A percentile compares a stretch with the other conserved stretches of the same genome.
These are phyloP conservation scores for Tribolium castaneum DNA, from an alignment of 1,140 invertebrate genomes.

Conservation along the genomic window DNA sequence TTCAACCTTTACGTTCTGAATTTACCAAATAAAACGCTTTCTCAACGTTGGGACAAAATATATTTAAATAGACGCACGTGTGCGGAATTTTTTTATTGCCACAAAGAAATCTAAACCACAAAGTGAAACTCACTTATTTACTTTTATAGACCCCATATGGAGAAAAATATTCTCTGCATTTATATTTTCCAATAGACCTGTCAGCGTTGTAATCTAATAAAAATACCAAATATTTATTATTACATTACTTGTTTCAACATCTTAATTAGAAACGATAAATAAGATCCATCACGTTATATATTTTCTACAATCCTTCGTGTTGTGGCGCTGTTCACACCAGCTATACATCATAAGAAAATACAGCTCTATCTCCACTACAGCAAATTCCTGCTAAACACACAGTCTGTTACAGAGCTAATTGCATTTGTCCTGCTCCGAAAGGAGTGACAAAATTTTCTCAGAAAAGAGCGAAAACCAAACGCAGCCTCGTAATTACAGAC, in stretches of 20 bases:
- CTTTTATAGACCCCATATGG: background rate
- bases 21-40: conserved; percentile 10
- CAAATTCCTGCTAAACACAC: background rate
- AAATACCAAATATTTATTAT: background rate
- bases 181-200: background rate
- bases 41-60: conserved; percentile 8
- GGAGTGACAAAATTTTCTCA: no score
- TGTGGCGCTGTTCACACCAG: background rate
- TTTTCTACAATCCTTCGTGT: conserved; percentile 2
- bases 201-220: background rate
- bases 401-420: background rate
- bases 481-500: no score
- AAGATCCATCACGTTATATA: conserved; percentile 7
- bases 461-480: no score
- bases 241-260: no score
- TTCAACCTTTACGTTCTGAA: conserved; percentile 14
- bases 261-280: conserved; percentile 12
- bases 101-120: background rate
- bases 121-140: conserved; percentile 23
- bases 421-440: background rate
- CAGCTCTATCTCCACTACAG: background rate
- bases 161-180: background rate
- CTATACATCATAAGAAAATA: conserved; percentile 21
- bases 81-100: conserved; percentile 11
- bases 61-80: conserved; percentile 9